Base-by-base conservation (phyloP, 1,140 invertebrate genomes). In the Drosophila subpulchrella region DNA sequence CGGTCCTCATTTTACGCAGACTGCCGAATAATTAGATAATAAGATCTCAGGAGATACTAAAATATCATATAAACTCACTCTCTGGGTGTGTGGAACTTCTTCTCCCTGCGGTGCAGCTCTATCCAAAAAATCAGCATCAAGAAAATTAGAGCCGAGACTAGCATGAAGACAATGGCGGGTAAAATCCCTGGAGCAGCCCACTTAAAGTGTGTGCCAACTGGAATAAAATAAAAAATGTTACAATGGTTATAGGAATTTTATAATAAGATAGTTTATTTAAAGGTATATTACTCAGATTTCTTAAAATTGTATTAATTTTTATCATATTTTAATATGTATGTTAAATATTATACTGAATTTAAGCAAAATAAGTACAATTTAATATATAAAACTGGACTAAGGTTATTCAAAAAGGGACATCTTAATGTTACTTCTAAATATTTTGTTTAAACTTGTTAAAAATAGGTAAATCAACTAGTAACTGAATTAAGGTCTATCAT, bases 141-240 rank as follows among this genome's bases (percentile, higher is more conserved):
- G 3, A 42, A 44, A 7, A 79, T 48, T 0, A 79, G 5, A 0
- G 73, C 46, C 0, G 65, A 55, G 5, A 81, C 0, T 12, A 70
- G 0, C 82, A 91, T 91, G 17, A 58, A 84, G 1, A 60, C 41
- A 4, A 91, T 30, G 2, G 84, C 47, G 0, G 73, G 63, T 17
- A 91, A 38, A n/a, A 91, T 81, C 2, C 90, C 90, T 0, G 90
- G 79, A 39, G 68, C 15, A 7, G 50, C 10, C 88, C 88, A 91
- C 32, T 80, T 71, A 8, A 91, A 91, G 13, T 71, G 68, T 0
- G 66, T 70, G 12, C 56, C 53, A 47, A 70, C 86, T 89, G 51
- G 20, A 11, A 42, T 30, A 5, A 12, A 32, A 7, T 4, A 3
- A 32, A 3, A 32, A 15, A 15, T 2, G 7, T 15, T n/a, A n/a